These are phyloP conservation scores for Campopleginae sp. DNA, from an alignment of 2,888 invertebrate species.

Conservation along the genomic window DNA sequence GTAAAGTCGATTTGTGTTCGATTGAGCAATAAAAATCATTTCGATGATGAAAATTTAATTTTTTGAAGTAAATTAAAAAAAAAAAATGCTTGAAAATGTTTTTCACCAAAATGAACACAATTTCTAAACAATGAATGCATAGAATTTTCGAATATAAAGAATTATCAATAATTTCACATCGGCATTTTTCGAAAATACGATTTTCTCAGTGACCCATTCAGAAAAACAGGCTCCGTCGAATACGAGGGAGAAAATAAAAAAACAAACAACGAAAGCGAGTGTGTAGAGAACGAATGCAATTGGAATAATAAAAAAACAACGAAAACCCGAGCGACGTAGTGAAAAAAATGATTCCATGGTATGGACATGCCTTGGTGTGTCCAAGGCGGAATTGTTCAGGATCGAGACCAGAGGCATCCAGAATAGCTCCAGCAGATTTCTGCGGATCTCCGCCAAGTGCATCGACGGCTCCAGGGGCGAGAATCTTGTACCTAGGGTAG, in stretches of 20 bases:
- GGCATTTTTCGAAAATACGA: neutral
- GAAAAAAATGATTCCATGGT: constrained; percentile 50
- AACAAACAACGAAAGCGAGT: neutral
- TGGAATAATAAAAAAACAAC: neutral
- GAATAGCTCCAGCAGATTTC: constrained; percentile 93
- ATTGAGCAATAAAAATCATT: neutral
- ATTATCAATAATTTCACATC: too few species aligned
- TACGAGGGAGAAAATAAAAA: neutral
- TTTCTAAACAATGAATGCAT: too few species aligned
- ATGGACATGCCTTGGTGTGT: constrained; percentile 97
- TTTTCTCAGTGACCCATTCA: neutral
- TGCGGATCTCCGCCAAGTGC: constrained; percentile 90
- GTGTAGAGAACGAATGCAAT: neutral
- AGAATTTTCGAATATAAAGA: too few species aligned
- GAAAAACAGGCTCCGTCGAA: neutral
- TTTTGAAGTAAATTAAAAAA: too few species aligned
- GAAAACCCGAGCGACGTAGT: neutral
- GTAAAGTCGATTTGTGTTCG: neutral
- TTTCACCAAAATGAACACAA: too few species aligned
- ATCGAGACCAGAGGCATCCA: constrained; percentile 93
- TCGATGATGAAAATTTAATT: neutral
- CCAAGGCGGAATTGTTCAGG: constrained; percentile 97
- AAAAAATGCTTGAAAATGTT: too few species aligned
- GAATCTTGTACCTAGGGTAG: constrained; percentile 96
- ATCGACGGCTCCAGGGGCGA: constrained; percentile 95